Evolutionary conservation across 1,140 invertebrate species (phyloP).

Genomic region (Tetraneura akinire): DNA sequence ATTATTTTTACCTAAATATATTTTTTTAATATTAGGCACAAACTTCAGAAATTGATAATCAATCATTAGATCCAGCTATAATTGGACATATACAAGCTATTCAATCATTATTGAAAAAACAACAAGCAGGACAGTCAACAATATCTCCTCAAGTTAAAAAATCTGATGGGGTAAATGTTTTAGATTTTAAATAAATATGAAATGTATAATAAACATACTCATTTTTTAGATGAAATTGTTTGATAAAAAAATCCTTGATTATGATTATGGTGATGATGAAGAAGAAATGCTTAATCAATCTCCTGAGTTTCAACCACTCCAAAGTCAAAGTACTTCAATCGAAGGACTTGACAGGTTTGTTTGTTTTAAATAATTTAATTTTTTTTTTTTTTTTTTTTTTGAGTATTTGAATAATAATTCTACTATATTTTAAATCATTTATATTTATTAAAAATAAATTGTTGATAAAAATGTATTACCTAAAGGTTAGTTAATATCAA

Average conservation of each 20-base stretch:
- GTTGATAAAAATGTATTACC: too few relatives aligned
- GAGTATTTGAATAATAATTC: background rate
- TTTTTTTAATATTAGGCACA: background rate
- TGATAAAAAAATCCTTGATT: conserved; percentile 78
- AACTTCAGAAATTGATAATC: background rate
- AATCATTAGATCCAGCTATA: conserved; percentile 41
- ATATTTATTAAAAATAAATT: background rate
- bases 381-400: too few relatives aligned
- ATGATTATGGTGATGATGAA: conserved; percentile 82
- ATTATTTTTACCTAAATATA: background rate
- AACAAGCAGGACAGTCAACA: background rate
- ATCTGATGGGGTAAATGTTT: conserved; percentile 30
- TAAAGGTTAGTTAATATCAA: too few relatives aligned
- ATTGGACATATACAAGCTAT: conserved; percentile 50
- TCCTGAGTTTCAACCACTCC: conserved; percentile 53
- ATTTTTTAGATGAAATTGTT: conserved; percentile 64
- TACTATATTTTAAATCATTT: background rate
- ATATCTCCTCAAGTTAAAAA: conserved; percentile 43
- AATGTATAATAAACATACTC: background rate
- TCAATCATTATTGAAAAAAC: conserved; percentile 39
- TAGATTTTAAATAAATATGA: background rate
- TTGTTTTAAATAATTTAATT: background rate
- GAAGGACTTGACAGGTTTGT: conserved; percentile 50
- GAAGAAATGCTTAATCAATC: conserved; percentile 64
- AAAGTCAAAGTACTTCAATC: conserved; percentile 53